phyloP scores from a whole-genome alignment of 1,140 invertebrate genomes.

The Propsilocerus akamusi region DNA sequence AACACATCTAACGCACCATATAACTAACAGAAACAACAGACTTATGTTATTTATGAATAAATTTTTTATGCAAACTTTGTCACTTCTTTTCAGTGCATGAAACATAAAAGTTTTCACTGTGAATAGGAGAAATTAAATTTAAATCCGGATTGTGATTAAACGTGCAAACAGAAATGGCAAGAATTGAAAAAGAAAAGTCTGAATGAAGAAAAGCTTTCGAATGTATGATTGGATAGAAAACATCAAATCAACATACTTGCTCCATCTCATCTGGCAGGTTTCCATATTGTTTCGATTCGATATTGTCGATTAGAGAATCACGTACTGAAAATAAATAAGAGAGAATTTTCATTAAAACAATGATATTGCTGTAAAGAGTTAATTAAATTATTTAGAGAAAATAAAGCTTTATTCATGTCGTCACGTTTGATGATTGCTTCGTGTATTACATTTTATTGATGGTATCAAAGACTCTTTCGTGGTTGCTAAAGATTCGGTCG shows the following conservation, averaged over 20 bases:
- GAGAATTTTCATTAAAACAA: conserved; percentile 12
- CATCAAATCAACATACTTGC: not conserved
- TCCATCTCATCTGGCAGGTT: not conserved
- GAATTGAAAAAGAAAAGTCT: not conserved
- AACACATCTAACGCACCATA: no score
- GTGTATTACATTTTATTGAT: conserved; percentile 16
- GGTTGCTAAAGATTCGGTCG: conserved; percentile 29
- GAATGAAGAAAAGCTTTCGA: no score
- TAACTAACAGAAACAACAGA: no score
- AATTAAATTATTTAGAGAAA: not conserved
- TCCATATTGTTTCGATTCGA: not conserved
- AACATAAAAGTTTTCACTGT: not conserved
- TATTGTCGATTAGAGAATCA: conserved; percentile 2
- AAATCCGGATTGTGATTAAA: not conserved
- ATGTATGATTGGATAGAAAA: no score
- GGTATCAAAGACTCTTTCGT: conserved; percentile 14
- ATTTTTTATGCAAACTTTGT: no score
- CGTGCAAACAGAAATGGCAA: not conserved
- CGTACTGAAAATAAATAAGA: not conserved
- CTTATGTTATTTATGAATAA: no score
- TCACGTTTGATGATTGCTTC: conserved; percentile 17
- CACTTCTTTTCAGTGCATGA: not conserved
- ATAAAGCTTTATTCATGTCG: conserved; percentile 14
- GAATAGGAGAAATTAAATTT: not conserved
- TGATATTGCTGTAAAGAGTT: conserved; percentile 14